phyloP scores from a whole-genome alignment of 2,113 vertebrate species.

The Nicator chloris region DNA sequence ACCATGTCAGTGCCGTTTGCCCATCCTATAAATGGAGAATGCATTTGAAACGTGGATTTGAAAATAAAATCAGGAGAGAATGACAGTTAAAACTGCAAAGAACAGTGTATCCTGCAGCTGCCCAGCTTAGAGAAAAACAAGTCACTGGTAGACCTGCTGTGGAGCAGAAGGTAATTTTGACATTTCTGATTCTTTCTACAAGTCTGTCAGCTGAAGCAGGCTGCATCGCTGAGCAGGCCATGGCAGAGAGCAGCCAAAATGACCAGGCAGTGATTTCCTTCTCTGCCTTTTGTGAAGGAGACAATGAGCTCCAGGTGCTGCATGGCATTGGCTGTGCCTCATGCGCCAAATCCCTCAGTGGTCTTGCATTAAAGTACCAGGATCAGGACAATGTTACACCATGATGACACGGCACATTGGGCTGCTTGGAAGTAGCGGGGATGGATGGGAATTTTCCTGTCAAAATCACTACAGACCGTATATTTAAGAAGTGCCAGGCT shows the following conservation, averaged over 20 bases:
- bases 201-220: neutral
- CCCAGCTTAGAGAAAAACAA: neutral
- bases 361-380: neutral
- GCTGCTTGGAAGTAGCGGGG: neutral
- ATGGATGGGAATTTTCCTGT: neutral
- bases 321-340: rapidly evolving
- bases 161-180: neutral
- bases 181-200: neutral
- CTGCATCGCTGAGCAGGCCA: neutral
- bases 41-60: neutral
- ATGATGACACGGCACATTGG: rapidly evolving
- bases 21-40: neutral
- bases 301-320: neutral
- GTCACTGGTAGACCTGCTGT: neutral
- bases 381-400: rapidly evolving
- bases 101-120: neutral
- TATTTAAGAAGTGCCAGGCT: neutral
- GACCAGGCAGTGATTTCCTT: neutral
- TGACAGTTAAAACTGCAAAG: neutral
- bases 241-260: neutral
- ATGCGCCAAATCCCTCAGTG: rapidly evolving
- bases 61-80: neutral
- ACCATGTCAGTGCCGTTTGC: rapidly evolving
- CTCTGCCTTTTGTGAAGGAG: neutral
- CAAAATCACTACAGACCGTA: neutral